Evolutionary conservation across 2,888 invertebrate species (phyloP).

Genomic region (Eurois occulta): DNA sequence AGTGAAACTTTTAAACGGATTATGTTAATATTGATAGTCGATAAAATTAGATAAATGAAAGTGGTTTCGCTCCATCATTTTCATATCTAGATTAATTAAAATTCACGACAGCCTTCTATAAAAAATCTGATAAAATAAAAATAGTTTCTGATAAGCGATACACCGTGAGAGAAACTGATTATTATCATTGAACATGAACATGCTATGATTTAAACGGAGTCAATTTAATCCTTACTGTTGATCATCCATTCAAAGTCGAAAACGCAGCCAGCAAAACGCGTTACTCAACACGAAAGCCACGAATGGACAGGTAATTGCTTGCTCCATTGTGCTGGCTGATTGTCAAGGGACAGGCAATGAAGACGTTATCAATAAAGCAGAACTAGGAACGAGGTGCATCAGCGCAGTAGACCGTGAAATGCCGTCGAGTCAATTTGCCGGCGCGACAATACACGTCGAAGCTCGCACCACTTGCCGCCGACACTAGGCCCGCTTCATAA

Average conservation of each 20-base stretch:
- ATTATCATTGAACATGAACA: conserved; percentile 13
- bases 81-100: conserved; percentile 32
- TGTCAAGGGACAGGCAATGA: conserved; percentile 72
- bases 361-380: conserved; percentile 77
- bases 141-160: conserved; percentile 28
- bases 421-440: conserved; percentile 85
- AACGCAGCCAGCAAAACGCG: conserved; percentile 35
- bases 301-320: conserved; percentile 63
- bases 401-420: conserved; percentile 85
- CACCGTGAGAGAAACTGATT: conserved; percentile 8
- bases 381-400: conserved; percentile 79
- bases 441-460: conserved; percentile 79
- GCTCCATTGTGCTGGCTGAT: conserved; percentile 61
- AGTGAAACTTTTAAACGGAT: conserved; percentile 15
- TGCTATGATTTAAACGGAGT: conserved; percentile 22
- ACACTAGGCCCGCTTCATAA: conserved; percentile 80
- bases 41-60: conserved; percentile 40
- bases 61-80: conserved; percentile 26
- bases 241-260: conserved; percentile 31
- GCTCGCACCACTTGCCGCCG: conserved; percentile 71
- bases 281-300: conserved; percentile 47
- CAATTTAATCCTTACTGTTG: conserved; percentile 1
- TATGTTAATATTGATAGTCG: conserved; percentile 37
- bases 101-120: conserved; percentile 19
- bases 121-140: conserved; percentile 18